These are phyloP conservation scores for Euzophera pinguis DNA, from an alignment of 2,888 invertebrate species.

Conservation along the genomic window DNA sequence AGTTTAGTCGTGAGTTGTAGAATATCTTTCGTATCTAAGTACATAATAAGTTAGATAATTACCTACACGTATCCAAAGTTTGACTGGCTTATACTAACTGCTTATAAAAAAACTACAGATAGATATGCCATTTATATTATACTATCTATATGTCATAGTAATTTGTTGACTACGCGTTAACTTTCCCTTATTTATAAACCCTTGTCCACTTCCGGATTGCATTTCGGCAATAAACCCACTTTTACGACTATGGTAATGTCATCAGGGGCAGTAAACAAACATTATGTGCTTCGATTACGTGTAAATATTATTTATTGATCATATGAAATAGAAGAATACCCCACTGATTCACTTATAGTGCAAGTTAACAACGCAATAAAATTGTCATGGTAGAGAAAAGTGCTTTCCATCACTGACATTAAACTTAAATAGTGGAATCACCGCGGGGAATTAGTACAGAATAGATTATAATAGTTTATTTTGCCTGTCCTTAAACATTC, in stretches of 20 bases:
- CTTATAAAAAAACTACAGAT: too few species aligned
- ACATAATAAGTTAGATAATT: too few species aligned
- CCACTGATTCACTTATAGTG: neutral
- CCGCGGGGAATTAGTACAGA: too few species aligned
- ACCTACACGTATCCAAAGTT: too few species aligned
- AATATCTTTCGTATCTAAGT: too few species aligned
- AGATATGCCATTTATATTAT: too few species aligned
- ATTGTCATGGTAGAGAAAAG: neutral
- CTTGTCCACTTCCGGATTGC: constrained; percentile 13
- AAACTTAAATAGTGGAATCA: too few species aligned
- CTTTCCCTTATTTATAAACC: constrained; percentile 5
- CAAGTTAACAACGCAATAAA: constrained; percentile 4
- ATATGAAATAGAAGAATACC: neutral
- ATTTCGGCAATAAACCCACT: constrained; percentile 13
- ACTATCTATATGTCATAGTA: neutral
- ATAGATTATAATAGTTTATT: too few species aligned
- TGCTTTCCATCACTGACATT: constrained; percentile 1
- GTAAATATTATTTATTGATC: constrained; percentile 4
- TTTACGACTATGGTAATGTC: constrained; percentile 18
- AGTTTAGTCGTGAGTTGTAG: too few species aligned
- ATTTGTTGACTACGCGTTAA: neutral
- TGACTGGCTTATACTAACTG: too few species aligned
- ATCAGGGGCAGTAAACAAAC: constrained; percentile 19
- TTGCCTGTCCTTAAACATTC: too few species aligned
- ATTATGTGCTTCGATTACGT: constrained; percentile 5